Evolutionary conservation across 2,888 invertebrate genomes (phyloP), one percentile per base, ranked within the genome.

Genomic region (Eupithecia subumbrata): DNA sequence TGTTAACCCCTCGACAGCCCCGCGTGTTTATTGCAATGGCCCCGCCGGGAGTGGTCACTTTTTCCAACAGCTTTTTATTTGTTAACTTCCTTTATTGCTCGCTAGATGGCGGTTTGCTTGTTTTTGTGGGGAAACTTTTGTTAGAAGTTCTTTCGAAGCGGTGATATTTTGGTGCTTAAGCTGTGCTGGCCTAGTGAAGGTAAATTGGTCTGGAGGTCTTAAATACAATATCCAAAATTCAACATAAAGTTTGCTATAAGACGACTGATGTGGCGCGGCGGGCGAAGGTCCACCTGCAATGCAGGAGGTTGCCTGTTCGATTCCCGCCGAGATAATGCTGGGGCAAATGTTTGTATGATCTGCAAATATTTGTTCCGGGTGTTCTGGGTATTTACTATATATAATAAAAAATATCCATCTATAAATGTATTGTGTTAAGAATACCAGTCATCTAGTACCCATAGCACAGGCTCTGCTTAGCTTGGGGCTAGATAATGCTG

Each of bases 11-110:
- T 60, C 72, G 71, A 64, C 71, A 68, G 69, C 34, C 48, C 69
- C 71, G 81, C 72, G 81, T 83, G 86, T 89, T 89, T 89, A 89
- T 88, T 86, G 86, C 85, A 70, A 89, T 83, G 72, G 84, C 82
- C 69, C 89, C 86, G 43, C 25, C n/a, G 89, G 89, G 90, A 87
- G 78, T 74, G 85, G 85, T 83, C 86, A 83, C 78, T 81, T 82
- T 83, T 83, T 83, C 78, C 81, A 80, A 81, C 74, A 40, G 79
- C 80, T 78, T 80, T 82, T 78, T 84, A 82, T 87, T 83, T 85
- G 83, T 80, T 80, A 74, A 83, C 79, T 82, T 82, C 75, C 73
- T 77, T 77, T 77, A 77, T 77, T 77, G 75, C 75, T 73, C 75
- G 72, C 73, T 75, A 77, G 77, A 77, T 77, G 77, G 77, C 77